These are phyloP conservation scores for Eulimnadia texana DNA, from an alignment of 1,140 invertebrate species.

Conservation along the genomic window DNA sequence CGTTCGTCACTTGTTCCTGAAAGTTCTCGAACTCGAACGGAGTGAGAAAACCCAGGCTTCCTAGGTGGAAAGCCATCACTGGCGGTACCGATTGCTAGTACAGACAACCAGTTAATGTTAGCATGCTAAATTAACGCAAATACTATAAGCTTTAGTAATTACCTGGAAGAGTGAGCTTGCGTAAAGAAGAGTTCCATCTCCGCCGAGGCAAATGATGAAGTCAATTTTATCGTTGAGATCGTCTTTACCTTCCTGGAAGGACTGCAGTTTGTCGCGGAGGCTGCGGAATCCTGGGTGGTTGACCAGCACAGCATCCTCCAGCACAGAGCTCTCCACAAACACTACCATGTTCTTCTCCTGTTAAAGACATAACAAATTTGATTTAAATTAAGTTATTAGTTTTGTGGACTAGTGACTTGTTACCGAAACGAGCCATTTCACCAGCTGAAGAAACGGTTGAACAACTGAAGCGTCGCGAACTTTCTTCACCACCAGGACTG, in stretches of 20 bases:
- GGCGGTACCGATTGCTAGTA: conserved; percentile 84
- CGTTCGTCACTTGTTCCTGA: conserved; percentile 78
- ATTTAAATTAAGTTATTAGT: neutral
- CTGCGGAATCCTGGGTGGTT: conserved; percentile 50
- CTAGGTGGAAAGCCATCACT: conserved; percentile 94
- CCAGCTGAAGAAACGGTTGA: conserved; percentile 76
- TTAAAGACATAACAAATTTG: conserved; percentile 20
- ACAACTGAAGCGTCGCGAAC: conserved; percentile 77
- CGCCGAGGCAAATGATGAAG: conserved; percentile 89
- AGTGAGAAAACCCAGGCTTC: conserved; percentile 89
- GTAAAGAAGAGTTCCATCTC: conserved; percentile 90
- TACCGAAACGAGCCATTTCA: conserved; percentile 83
- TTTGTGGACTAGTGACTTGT: conserved; percentile 26
- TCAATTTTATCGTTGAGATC: conserved; percentile 77
- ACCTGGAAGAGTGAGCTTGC: conserved; percentile 76
- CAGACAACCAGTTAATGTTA: neutral
- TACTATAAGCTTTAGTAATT: neutral
- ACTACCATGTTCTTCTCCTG: conserved; percentile 89
- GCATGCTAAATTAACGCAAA: neutral
- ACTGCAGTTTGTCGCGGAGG: conserved; percentile 70
- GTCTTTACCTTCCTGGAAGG: conserved; percentile 70
- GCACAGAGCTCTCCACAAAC: conserved; percentile 75
- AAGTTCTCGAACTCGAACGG: conserved; percentile 93
- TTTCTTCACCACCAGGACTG: conserved; percentile 91
- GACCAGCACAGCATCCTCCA: conserved; percentile 61